phyloP scores from a whole-genome alignment of 2,797 vertebrate genomes.

The Aselliscus stoliczkanus region DNA sequence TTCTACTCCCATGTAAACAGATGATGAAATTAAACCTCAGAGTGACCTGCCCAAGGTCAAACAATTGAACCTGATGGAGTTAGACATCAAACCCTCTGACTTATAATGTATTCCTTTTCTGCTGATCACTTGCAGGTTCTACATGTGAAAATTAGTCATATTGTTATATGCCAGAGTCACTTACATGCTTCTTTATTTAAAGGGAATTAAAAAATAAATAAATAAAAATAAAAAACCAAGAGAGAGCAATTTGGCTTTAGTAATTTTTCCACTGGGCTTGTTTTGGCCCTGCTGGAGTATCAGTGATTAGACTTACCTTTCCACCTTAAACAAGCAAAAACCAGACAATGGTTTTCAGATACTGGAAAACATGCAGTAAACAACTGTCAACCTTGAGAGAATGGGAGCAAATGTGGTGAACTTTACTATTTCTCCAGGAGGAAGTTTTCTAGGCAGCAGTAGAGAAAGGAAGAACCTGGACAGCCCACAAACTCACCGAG shows the following conservation, averaged over 20 bases:
- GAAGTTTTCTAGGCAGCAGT: not conserved
- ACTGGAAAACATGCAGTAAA: not conserved
- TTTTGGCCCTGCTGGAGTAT: not conserved
- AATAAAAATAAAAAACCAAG: too few species aligned
- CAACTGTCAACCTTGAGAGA: not conserved
- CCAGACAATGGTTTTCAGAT: not conserved
- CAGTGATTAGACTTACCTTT: not conserved
- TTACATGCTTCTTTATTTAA: not conserved
- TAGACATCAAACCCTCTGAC: not conserved
- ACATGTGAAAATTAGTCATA: not conserved
- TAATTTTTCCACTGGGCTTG: not conserved
- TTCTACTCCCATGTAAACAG: not conserved
- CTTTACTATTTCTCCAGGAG: not conserved
- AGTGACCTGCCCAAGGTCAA: slow-evolving; percentile 52
- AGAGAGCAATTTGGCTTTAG: not conserved
- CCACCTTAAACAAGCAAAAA: not conserved
- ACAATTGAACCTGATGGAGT: not conserved
- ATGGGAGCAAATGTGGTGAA: not conserved
- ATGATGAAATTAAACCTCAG: slow-evolving; percentile 26
- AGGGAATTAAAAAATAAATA: not conserved
- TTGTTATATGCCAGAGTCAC: not conserved
- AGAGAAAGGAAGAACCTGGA: not conserved
- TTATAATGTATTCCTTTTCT: slow-evolving; percentile 6
- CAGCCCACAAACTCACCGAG: not conserved
- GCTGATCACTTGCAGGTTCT: not conserved